These are phyloP conservation scores for Caenorhabditis sp. DNA, from an alignment of 2,888 invertebrate genomes.

Conservation along the genomic window DNA sequence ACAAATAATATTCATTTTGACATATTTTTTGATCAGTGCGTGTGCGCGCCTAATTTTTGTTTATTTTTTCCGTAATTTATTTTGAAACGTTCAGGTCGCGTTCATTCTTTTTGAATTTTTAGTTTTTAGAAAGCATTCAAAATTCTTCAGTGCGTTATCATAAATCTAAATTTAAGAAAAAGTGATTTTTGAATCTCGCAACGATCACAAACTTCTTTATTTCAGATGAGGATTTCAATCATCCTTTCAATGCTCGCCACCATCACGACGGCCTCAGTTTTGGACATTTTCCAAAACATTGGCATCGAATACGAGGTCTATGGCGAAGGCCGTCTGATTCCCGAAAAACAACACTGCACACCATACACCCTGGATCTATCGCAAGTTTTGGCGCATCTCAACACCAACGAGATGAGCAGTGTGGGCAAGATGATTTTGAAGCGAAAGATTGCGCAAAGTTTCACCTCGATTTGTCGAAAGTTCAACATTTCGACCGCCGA, in stretches of 20 bases:
- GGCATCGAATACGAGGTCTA: slow-evolving; percentile 51
- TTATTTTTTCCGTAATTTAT: too few species aligned
- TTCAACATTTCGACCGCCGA: slow-evolving; percentile 31
- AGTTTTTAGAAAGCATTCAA: too few species aligned
- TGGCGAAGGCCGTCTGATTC: slow-evolving; percentile 47
- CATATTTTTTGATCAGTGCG: too few species aligned
- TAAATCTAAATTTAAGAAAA: too few species aligned
- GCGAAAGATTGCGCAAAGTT: slow-evolving; percentile 37
- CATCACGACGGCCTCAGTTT: slow-evolving; percentile 15
- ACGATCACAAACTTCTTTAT: too few species aligned
- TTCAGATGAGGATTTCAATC: neutral
- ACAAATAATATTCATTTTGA: neutral
- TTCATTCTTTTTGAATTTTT: too few species aligned
- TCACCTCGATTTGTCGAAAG: slow-evolving; percentile 40
- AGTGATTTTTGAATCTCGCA: too few species aligned
- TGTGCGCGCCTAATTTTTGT: too few species aligned
- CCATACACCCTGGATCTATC: slow-evolving; percentile 48
- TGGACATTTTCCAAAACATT: slow-evolving; percentile 44
- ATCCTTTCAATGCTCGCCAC: neutral
- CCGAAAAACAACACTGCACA: slow-evolving; percentile 39
- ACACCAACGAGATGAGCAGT: slow-evolving; percentile 47
- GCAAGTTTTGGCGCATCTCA: slow-evolving; percentile 39
- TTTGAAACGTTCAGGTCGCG: too few species aligned
- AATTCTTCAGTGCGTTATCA: too few species aligned
- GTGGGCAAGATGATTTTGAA: slow-evolving; percentile 42